phyloP scores from a whole-genome alignment of 2,888 invertebrate genomes.

The Sphinx pinastri region DNA sequence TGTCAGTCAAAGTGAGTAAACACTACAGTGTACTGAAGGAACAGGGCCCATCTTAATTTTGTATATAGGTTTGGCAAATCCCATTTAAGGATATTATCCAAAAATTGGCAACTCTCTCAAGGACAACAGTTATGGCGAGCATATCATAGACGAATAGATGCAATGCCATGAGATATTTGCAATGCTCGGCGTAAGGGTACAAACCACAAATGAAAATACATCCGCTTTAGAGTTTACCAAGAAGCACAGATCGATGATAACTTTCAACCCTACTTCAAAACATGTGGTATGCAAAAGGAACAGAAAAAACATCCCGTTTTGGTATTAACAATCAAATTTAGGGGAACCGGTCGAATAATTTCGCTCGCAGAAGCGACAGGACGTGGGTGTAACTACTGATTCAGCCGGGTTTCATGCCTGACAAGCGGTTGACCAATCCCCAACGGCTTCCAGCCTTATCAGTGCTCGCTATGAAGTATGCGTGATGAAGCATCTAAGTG shows the following conservation, averaged over 20 bases:
- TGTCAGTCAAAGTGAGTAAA: conserved; percentile 17
- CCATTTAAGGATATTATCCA: conserved; percentile 32
- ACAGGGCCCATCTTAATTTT: conserved; percentile 7
- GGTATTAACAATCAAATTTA: conserved; percentile 1
- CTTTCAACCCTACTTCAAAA: conserved; percentile 50
- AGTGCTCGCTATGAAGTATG: conserved; percentile 79
- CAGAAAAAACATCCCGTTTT: conserved; percentile 42
- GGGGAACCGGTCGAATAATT: conserved; percentile 29
- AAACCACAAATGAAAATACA: conserved; percentile 75
- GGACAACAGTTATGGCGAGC: conserved; percentile 50
- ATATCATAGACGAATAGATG: conserved; percentile 62
- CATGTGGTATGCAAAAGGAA: conserved; percentile 67
- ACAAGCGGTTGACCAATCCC: conserved; percentile 60
- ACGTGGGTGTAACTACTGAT: conserved; percentile 55
- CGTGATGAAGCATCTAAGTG: conserved; percentile 82
- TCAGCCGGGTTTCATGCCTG: conserved; percentile 74
- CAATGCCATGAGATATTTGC: conserved; percentile 71
- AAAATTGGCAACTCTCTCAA: conserved; percentile 51
- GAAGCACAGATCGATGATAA: conserved; percentile 77
- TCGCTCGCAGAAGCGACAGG: conserved; percentile 58
- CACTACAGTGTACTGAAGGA: conserved; percentile 1
- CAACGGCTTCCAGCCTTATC: conserved; percentile 46
- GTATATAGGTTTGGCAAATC: background rate
- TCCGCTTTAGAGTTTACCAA: conserved; percentile 84
- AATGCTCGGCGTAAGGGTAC: conserved; percentile 74